Evolutionary conservation across 2,888 invertebrate species (phyloP).

Genomic region (Sialis fuliginosa): DNA sequence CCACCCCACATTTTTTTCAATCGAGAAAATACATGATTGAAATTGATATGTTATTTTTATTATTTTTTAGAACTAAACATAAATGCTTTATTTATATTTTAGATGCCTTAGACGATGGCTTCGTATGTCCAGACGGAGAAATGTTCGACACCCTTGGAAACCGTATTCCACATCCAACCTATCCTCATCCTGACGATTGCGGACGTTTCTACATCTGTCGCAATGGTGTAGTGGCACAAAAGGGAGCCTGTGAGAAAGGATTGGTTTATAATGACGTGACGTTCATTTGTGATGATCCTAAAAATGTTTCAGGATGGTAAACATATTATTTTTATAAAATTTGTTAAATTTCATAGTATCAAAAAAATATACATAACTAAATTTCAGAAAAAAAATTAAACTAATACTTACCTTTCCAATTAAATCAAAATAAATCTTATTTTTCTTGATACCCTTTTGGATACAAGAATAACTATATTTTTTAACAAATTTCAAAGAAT

Average conservation of each 20-base stretch:
- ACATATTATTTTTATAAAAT: slow-evolving; percentile 9
- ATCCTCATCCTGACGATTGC: slow-evolving; percentile 62
- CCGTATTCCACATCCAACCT: slow-evolving; percentile 56
- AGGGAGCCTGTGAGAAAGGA: slow-evolving; percentile 52
- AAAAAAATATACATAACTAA: not conserved
- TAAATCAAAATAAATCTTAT: no score
- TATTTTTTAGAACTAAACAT: no score
- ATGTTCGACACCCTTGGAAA: slow-evolving; percentile 48
- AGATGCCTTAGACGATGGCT: slow-evolving; percentile 59
- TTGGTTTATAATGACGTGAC: slow-evolving; percentile 63
- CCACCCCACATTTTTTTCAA: no score
- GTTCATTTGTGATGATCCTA: slow-evolving; percentile 59
- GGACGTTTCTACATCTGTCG: slow-evolving; percentile 70
- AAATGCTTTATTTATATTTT: slow-evolving; percentile 10
- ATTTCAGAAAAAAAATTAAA: not conserved
- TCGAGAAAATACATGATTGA: no score
- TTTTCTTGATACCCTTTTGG: no score
- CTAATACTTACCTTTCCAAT: not conserved
- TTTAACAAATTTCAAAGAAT: no score
- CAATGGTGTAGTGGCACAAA: slow-evolving; percentile 57
- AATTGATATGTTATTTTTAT: no score
- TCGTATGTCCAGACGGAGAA: slow-evolving; percentile 54
- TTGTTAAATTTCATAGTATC: no score
- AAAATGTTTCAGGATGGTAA: slow-evolving; percentile 63
- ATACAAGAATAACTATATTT: no score